Evolutionary conservation across 1,140 invertebrate genomes (phyloP).

Genomic region (Plodia interpunctella): DNA sequence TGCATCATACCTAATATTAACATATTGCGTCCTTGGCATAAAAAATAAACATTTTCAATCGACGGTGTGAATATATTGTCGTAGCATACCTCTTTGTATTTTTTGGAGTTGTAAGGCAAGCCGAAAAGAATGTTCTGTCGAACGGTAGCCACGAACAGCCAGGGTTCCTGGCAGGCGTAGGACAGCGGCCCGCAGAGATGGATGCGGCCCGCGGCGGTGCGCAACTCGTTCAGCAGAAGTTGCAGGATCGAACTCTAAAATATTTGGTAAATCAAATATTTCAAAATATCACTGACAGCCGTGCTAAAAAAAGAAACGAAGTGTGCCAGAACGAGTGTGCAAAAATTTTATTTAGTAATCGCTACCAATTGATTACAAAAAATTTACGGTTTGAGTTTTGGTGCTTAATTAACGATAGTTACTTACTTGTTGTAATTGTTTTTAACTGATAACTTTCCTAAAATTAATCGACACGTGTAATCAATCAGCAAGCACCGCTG

Average conservation of each 20-base stretch:
- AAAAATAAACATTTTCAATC: background rate
- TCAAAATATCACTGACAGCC: background rate
- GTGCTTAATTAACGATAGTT: too few species aligned
- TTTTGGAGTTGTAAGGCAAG: conserved; percentile 80
- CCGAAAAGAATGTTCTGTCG: conserved; percentile 92
- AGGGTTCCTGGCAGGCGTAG: conserved; percentile 87
- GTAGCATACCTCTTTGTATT: conserved; percentile 82
- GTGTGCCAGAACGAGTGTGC: too few species aligned
- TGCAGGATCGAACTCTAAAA: conserved; percentile 84
- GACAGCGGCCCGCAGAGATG: conserved; percentile 81
- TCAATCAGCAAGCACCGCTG: background rate
- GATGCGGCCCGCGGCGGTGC: conserved; percentile 79
- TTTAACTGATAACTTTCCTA: too few species aligned
- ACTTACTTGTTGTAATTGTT: too few species aligned
- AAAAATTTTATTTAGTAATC: too few species aligned
- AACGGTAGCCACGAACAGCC: conserved; percentile 84
- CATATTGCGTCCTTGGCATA: conserved; percentile 10
- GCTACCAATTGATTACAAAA: too few species aligned
- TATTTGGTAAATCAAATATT: background rate
- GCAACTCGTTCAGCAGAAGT: conserved; percentile 84
- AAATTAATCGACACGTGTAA: background rate
- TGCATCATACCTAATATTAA: background rate
- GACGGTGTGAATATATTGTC: background rate
- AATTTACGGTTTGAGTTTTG: too few species aligned
- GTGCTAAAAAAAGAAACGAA: too few species aligned